Conservation (phyloP, 2,888 invertebrate genomes). For the Thecophora atra region DNA sequence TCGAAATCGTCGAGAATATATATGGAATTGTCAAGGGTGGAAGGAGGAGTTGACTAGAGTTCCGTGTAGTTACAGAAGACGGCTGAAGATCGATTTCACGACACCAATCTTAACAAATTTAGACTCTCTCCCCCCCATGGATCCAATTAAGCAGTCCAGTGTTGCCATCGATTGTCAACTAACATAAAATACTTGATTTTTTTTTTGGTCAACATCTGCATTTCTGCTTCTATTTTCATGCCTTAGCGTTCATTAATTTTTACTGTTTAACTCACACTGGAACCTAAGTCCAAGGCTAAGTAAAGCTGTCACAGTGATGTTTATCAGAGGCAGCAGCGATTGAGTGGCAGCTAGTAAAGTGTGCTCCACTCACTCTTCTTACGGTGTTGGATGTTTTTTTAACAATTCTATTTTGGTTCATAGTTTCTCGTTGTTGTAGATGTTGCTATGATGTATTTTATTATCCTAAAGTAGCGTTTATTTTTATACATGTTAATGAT, state of each 20-base stretch:
- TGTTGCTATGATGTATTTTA: neutral
- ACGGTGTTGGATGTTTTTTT: neutral
- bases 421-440: neutral
- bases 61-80: no score
- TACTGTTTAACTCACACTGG: neutral
- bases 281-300: neutral
- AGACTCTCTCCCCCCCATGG: neutral
- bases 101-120: neutral
- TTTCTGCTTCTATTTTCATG: slow-evolving; percentile 6
- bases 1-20: no score
- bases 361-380: neutral
- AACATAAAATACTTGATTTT: slow-evolving; percentile 20
- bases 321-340: slow-evolving; percentile 11
- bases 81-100: no score
- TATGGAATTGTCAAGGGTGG: no score
- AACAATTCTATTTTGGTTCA: neutral
- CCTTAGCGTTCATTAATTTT: neutral
- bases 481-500: neutral
- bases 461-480: neutral
- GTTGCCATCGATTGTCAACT: slow-evolving; percentile 9
- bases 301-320: slow-evolving; percentile 19
- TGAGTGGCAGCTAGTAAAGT: slow-evolving; percentile 6
- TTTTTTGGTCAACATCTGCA: slow-evolving; percentile 6
- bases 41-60: no score
- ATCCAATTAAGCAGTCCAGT: no score